These are phyloP conservation scores for Darevskia nairensis DNA, from an alignment of 2,797 vertebrate species.

Conservation along the genomic window DNA sequence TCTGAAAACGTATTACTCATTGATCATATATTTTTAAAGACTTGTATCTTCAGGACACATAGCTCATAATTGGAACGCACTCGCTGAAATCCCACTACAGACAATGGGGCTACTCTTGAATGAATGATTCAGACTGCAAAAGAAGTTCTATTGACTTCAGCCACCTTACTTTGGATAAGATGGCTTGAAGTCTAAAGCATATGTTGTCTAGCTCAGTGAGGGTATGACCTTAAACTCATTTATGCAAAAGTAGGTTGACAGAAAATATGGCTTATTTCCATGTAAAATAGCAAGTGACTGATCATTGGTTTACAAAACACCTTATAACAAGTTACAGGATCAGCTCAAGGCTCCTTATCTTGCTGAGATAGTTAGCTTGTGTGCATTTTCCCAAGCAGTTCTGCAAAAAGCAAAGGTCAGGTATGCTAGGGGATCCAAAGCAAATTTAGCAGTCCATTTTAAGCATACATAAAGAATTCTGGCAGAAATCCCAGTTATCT, in stretches of 20 bases:
- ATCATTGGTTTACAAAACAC: not conserved
- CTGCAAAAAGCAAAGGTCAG: conserved; percentile 38
- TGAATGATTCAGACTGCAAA: not conserved
- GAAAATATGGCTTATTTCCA: conserved; percentile 5
- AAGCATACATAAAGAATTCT: conserved; percentile 49
- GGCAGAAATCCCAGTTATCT: conserved; percentile 29
- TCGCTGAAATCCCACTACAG: not conserved
- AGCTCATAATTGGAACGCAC: not conserved
- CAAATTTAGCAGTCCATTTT: conserved; percentile 53
- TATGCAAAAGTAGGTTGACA: not conserved
- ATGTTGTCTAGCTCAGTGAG: not conserved
- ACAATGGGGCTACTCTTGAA: not conserved
- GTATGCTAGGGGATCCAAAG: conserved; percentile 52
- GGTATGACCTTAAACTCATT: not conserved
- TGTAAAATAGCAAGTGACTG: not conserved
- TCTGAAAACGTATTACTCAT: not conserved
- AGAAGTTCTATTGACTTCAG: not conserved
- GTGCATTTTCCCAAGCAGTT: conserved; percentile 49
- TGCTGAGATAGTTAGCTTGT: conserved; percentile 60
- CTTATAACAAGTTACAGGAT: conserved; percentile 16
- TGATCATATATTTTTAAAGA: not conserved
- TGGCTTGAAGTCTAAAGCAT: not conserved
- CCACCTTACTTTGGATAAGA: not conserved
- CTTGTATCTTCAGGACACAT: not conserved
- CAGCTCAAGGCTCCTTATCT: conserved; percentile 56